These are phyloP conservation scores for Ceraclea dissimilis DNA, from an alignment of 2,888 invertebrate genomes.

Conservation along the genomic window DNA sequence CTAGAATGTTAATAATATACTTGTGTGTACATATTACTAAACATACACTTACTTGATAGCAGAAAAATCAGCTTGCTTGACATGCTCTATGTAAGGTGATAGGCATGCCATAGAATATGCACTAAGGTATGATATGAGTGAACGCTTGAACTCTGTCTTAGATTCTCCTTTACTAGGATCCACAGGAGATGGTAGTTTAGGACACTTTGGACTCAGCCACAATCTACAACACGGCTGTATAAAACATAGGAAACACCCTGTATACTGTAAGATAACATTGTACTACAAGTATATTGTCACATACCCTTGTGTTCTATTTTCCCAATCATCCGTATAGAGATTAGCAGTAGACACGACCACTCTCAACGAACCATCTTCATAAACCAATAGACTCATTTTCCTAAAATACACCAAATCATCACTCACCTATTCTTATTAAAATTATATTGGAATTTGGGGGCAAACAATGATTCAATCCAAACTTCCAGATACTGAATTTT, in stretches of 20 bases:
- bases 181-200: slow-evolving; percentile 49
- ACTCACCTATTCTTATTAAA: neutral
- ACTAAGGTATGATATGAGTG: slow-evolving; percentile 66
- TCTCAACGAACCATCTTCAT: slow-evolving; percentile 72
- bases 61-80: slow-evolving; percentile 76
- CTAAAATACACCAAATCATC: slow-evolving; percentile 36
- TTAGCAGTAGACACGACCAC: slow-evolving; percentile 90
- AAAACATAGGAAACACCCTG: too few species aligned
- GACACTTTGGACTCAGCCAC: slow-evolving; percentile 83
- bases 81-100: slow-evolving; percentile 63
- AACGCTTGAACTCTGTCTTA: slow-evolving; percentile 72
- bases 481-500: neutral
- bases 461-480: neutral
- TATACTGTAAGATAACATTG: too few species aligned
- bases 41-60: slow-evolving; percentile 57
- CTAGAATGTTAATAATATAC: too few species aligned
- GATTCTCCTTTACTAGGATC: slow-evolving; percentile 64
- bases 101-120: slow-evolving; percentile 64
- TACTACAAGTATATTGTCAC: slow-evolving; percentile 23
- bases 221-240: slow-evolving; percentile 55
- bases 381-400: slow-evolving; percentile 83
- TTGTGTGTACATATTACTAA: too few species aligned
- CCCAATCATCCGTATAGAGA: slow-evolving; percentile 87
- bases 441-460: neutral
- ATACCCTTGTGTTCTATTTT: slow-evolving; percentile 87